Conservation (phyloP, 2,888 invertebrate genomes). For the Chrysina gloriosa region DNA sequence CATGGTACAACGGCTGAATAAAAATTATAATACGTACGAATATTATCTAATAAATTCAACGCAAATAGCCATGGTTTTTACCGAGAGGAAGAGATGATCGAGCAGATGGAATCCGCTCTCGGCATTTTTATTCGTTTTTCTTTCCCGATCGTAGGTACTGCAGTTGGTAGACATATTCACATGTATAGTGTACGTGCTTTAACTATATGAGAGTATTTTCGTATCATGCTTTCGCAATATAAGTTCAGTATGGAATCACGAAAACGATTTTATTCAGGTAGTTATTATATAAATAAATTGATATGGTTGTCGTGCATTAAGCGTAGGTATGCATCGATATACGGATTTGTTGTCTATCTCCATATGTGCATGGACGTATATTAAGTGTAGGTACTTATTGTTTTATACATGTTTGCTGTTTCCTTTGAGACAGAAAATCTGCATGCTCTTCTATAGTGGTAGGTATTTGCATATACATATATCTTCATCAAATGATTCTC, state of each 20-base stretch:
- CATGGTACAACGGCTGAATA: neutral
- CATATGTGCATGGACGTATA: neutral
- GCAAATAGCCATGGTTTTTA: neutral
- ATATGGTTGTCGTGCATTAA: constrained; percentile 29
- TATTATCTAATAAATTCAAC: constrained; percentile 27
- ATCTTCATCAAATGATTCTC: too few relatives aligned
- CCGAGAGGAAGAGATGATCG: neutral
- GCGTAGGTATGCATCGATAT: neutral
- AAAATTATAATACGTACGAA: constrained; percentile 14
- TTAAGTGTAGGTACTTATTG: too few relatives aligned
- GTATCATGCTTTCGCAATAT: constrained; percentile 39
- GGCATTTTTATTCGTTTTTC: neutral
- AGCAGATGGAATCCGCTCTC: constrained; percentile 32
- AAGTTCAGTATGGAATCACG: constrained; percentile 29
- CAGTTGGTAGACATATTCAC: neutral
- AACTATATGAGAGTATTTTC: constrained; percentile 33
- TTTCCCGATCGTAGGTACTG: neutral
- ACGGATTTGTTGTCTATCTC: neutral
- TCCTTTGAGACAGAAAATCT: too few relatives aligned
- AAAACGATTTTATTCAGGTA: constrained; percentile 29
- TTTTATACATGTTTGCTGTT: too few relatives aligned
- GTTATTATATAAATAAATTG: constrained; percentile 40
- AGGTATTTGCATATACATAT: too few relatives aligned
- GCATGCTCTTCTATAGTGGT: too few relatives aligned
- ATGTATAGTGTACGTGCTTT: neutral